Conservation (phyloP, 2,113 vertebrate genomes). For the Mustela lutreola region DNA sequence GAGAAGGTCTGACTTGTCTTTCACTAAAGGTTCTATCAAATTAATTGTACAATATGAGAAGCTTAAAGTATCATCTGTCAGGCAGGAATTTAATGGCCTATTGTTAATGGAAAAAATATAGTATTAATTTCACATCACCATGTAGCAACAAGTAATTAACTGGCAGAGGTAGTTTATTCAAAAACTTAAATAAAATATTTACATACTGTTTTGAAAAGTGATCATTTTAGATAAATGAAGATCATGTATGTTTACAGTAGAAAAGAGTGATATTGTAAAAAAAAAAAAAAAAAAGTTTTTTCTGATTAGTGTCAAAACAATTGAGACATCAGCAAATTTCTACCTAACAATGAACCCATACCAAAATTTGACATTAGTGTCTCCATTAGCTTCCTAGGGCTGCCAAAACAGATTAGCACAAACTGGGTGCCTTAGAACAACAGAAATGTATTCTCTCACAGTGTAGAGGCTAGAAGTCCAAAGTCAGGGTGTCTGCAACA, state of each 20-base stretch:
- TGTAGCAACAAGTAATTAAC: conserved; percentile 28
- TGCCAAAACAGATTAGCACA: neutral
- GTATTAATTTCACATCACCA: neutral
- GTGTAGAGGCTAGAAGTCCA: neutral
- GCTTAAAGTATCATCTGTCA: neutral
- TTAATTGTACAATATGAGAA: neutral
- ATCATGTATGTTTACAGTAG: neutral
- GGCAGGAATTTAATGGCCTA: neutral
- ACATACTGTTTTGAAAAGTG: conserved; percentile 16
- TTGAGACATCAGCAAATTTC: neutral
- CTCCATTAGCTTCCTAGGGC: neutral
- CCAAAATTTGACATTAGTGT: neutral
- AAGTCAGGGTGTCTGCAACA: neutral
- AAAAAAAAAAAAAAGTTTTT: neutral
- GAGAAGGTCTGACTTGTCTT: neutral
- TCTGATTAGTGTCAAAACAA: conserved; percentile 5
- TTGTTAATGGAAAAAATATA: conserved; percentile 23
- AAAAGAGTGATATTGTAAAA: neutral
- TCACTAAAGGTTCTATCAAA: neutral
- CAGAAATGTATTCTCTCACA: neutral
- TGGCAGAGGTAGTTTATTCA: neutral
- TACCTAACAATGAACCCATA: neutral
- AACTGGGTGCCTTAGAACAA: neutral
- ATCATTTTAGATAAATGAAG: neutral
- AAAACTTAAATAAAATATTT: conserved; percentile 10